Evolutionary conservation across 2,113 vertebrate species (phyloP).

Genomic region (Eonycteris spelaea): DNA sequence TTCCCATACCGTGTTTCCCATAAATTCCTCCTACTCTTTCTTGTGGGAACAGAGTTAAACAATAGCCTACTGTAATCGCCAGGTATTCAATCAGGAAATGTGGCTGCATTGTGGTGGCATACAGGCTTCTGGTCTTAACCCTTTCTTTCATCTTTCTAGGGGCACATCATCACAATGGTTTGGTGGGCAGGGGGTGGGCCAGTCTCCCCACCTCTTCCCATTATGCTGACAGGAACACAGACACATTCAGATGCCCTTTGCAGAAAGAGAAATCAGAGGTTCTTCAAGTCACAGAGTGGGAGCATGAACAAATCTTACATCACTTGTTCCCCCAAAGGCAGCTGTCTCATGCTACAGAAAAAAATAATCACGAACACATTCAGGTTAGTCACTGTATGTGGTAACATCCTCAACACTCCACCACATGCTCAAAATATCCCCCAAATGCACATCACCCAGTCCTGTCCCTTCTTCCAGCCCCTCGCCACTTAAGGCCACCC

Average conservation of each 20-base stretch:
- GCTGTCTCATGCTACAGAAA: not conserved
- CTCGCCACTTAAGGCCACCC: accelerated
- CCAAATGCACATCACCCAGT: not conserved
- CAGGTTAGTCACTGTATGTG: accelerated
- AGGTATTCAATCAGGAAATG: too few relatives aligned
- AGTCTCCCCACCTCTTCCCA: not conserved
- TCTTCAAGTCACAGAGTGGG: not conserved
- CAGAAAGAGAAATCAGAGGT: not conserved
- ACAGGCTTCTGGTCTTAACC: too few relatives aligned
- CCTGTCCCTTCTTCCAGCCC: too few relatives aligned
- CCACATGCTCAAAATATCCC: not conserved
- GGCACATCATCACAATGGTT: too few relatives aligned
- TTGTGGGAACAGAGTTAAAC: too few relatives aligned
- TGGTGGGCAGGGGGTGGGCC: accelerated
- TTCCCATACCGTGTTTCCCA: too few relatives aligned
- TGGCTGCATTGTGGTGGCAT: too few relatives aligned
- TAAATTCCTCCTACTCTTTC: too few relatives aligned
- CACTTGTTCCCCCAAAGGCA: too few relatives aligned
- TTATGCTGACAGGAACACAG: not conserved
- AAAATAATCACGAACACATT: not conserved
- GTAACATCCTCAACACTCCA: not conserved
- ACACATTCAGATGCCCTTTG: not conserved
- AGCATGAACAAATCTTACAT: not conserved
- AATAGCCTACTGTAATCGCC: too few relatives aligned
- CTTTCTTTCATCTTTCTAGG: too few relatives aligned